Conservation (phyloP, 2,797 vertebrate species). For the Hephaestus fuliginosus region DNA sequence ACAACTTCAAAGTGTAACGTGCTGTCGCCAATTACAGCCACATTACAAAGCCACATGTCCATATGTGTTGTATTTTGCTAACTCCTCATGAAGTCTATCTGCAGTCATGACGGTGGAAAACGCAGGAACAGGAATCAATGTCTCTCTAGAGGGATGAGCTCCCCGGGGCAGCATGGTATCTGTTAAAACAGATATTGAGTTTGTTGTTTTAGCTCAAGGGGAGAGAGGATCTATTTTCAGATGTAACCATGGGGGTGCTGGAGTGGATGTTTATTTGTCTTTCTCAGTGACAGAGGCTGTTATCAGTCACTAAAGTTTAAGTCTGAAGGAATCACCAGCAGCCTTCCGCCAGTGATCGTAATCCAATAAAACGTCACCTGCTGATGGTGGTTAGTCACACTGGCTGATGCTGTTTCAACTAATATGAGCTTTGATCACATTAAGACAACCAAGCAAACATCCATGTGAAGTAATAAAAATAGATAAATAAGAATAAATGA, state of each 20-base stretch:
- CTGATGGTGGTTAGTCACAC: conserved; percentile 40
- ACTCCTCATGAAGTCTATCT: conserved; percentile 41
- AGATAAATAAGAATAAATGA: too few relatives aligned
- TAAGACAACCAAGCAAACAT: conserved; percentile 24
- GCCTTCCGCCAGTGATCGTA: conserved; percentile 53
- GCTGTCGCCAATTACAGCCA: conserved; percentile 53
- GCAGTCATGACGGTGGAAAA: conserved; percentile 26
- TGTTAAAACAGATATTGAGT: conserved; percentile 76
- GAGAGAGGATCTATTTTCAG: conserved; percentile 74
- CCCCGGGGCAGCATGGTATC: conserved; percentile 67
- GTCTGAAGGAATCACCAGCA: conserved; percentile 54
- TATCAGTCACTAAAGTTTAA: conserved; percentile 69
- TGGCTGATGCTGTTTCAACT: conserved; percentile 18
- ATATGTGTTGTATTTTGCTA: conserved; percentile 56
- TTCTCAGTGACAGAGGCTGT: conserved; percentile 72
- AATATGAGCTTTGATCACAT: conserved; percentile 31
- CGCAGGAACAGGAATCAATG: conserved; percentile 41
- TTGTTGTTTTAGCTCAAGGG: conserved; percentile 76
- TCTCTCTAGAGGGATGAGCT: conserved; percentile 50
- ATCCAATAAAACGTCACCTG: conserved; percentile 66
- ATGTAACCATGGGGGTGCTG: conserved; percentile 65
- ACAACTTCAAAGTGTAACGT: conserved; percentile 65
- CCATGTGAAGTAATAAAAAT: conserved; percentile 15
- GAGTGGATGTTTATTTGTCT: conserved; percentile 79
- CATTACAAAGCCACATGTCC: conserved; percentile 62